Evolutionary conservation across 1,140 invertebrate species (phyloP).

Genomic region (Elymnias hypermnestra): DNA sequence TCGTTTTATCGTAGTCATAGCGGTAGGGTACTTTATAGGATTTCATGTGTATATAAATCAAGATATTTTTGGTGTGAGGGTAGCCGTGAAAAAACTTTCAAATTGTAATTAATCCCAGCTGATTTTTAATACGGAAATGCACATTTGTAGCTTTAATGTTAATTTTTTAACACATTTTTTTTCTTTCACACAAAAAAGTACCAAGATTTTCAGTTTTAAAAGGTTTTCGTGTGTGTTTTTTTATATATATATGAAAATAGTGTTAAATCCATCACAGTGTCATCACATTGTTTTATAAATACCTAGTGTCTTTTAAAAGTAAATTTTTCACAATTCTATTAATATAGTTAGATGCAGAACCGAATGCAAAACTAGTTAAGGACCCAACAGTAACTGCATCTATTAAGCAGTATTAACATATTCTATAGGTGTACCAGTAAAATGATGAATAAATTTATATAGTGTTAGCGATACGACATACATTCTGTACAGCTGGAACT

Average conservation of each 20-base stretch:
- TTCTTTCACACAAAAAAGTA: too few species aligned
- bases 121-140: slow-evolving; percentile 58
- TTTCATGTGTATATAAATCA: slow-evolving; percentile 60
- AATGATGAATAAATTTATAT: slow-evolving; percentile 13
- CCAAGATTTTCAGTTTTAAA: slow-evolving; percentile 26
- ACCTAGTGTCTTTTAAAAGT: slow-evolving; percentile 21
- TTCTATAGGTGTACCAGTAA: slow-evolving; percentile 21
- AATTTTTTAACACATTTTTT: slow-evolving; percentile 58
- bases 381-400: slow-evolving; percentile 37
- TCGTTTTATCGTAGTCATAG: slow-evolving; percentile 73
- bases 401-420: slow-evolving; percentile 61
- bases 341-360: slow-evolving; percentile 29
- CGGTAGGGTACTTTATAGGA: slow-evolving; percentile 59
- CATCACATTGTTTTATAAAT: slow-evolving; percentile 32
- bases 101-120: too few species aligned
- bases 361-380: slow-evolving; percentile 20
- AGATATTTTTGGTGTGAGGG: slow-evolving; percentile 45
- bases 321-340: slow-evolving; percentile 32
- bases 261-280: slow-evolving; percentile 31
- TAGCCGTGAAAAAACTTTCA: too few species aligned
- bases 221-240: slow-evolving; percentile 28
- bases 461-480: slow-evolving; percentile 22
- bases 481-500: slow-evolving; percentile 18
- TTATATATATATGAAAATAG: slow-evolving; percentile 18
- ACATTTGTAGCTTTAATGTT: slow-evolving; percentile 69